Evolutionary conservation across 1,140 invertebrate species (phyloP), one percentile per base, ranked within the genome.

Genomic region (Oncopodura yosiiana): DNA sequence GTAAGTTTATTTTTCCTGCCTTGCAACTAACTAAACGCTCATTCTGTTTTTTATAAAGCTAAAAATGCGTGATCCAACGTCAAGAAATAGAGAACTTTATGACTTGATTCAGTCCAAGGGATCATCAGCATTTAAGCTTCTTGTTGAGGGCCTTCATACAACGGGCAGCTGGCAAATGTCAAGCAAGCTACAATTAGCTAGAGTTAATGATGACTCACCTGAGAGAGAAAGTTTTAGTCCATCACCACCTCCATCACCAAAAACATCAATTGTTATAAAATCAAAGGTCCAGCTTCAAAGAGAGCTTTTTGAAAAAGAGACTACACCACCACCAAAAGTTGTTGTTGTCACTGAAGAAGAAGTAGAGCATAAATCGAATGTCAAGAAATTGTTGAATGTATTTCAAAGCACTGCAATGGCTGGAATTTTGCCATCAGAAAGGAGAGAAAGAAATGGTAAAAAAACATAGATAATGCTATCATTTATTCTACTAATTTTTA

Each of bases 361-460:
- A 3, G 48, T 37, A 38, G 39, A 36, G 19, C 19, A 45, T 3
- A 48, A 41, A 18, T 50, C 54, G 1, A 43, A 49, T 24, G 54
- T 56, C 6, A 50, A 39, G 27, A 45, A 45, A 19, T 30, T 56
- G 6, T 34, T 36, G 42, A 37, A 49, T 2, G 34, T 44, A n/a
- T 56, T 56, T 24, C 54, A 56, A 29, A 39, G n/a, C 11, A 6
- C 41, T 3, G 23, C 41, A 14, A 16, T 34, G 16, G 30, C 44
- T 19, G n/a, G n/a, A n/a, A n/a, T n/a, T n/a, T n/a, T n/a, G n/a
- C n/a, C n/a, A n/a, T n/a, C n/a, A n/a, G n/a, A n/a, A n/a, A n/a
- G n/a, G n/a, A n/a, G n/a, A n/a, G n/a, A n/a, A n/a, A n/a, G n/a
- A n/a, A 46, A 32, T 8, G 43, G 32, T 9, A 21, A 26, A 24